Conservation (phyloP, 1,140 invertebrate species). For the Drosophila subpulchrella region DNA sequence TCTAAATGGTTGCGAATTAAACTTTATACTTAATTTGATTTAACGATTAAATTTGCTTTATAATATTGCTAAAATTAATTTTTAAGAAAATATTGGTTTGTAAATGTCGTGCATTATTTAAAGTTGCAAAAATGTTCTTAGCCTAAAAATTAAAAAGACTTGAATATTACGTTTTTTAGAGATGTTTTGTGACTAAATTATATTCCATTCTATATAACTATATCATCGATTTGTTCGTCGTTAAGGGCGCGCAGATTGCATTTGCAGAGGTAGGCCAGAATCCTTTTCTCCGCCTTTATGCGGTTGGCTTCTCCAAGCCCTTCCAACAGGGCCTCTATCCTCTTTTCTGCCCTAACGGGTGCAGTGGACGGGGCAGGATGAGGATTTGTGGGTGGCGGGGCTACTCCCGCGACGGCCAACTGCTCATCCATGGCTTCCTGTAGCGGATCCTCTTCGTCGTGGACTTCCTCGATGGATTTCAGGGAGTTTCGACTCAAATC, state of each 20-base stretch:
- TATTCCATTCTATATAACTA: conserved; percentile 51
- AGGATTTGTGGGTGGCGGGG: conserved; percentile 11
- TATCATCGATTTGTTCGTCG: conserved; percentile 71
- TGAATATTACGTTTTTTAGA: no score
- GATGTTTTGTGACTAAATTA: neutral
- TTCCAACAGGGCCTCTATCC: conserved; percentile 70
- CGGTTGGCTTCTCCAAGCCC: conserved; percentile 65
- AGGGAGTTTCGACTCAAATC: conserved; percentile 15
- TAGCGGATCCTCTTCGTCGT: conserved; percentile 70
- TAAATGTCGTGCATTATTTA: no score
- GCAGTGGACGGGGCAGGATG: neutral
- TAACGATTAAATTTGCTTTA: no score
- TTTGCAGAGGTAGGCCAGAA: conserved; percentile 73
- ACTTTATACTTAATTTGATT: no score
- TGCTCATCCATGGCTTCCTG: conserved; percentile 84
- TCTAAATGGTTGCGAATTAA: no score
- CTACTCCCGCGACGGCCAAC: conserved; percentile 9
- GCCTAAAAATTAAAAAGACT: no score
- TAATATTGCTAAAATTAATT: no score
- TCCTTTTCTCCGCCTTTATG: conserved; percentile 67
- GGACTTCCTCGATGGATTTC: conserved; percentile 48
- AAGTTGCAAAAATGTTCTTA: no score
- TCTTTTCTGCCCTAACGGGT: conserved; percentile 40
- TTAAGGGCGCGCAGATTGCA: conserved; percentile 68
- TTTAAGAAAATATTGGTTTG: no score